phyloP scores from a whole-genome alignment of 2,888 invertebrate genomes.

The Phymatocera aterrima region DNA sequence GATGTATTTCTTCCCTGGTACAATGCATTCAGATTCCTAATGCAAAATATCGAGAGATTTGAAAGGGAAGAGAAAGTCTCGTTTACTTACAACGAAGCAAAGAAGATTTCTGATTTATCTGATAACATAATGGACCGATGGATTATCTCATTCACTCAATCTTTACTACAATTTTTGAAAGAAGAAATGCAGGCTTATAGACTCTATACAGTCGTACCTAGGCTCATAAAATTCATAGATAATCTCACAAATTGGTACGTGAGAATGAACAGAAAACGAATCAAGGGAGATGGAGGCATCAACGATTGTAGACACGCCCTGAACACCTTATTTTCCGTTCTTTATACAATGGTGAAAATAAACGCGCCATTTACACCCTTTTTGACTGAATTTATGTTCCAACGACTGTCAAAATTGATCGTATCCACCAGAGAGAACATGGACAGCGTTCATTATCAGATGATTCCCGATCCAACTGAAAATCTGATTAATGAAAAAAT shows the following conservation, averaged over 20 bases:
- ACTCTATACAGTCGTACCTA: constrained; percentile 96
- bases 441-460: constrained; percentile 93
- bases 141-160: constrained; percentile 98
- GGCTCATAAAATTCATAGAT: constrained; percentile 96
- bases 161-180: constrained; percentile 90
- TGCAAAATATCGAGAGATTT: constrained; percentile 93
- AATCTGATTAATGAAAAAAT: constrained; percentile 88
- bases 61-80: constrained; percentile 80
- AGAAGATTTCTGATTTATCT: constrained; percentile 55
- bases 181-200: constrained; percentile 96
- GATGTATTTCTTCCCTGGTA: constrained; percentile 99
- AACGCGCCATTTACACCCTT: constrained; percentile 99
- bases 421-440: constrained; percentile 75
- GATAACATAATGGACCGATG: constrained; percentile 96
- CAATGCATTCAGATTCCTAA: constrained; percentile 93
- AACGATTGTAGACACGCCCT: constrained; percentile 90
- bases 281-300: constrained; percentile 92
- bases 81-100: constrained; percentile 72
- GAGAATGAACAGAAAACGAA: constrained; percentile 94
- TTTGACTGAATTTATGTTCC: constrained; percentile 96
- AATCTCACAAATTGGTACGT: constrained; percentile 99
- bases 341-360: constrained; percentile 91
- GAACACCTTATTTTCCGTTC: constrained; percentile 91
- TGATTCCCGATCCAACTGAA: constrained; percentile 87
- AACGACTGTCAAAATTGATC: constrained; percentile 85